Percentiles rank a stretch among this genome's conserved stretches.
Conservation (phyloP, 2,113 vertebrate genomes). For the Coreoperca whiteheadi region DNA sequence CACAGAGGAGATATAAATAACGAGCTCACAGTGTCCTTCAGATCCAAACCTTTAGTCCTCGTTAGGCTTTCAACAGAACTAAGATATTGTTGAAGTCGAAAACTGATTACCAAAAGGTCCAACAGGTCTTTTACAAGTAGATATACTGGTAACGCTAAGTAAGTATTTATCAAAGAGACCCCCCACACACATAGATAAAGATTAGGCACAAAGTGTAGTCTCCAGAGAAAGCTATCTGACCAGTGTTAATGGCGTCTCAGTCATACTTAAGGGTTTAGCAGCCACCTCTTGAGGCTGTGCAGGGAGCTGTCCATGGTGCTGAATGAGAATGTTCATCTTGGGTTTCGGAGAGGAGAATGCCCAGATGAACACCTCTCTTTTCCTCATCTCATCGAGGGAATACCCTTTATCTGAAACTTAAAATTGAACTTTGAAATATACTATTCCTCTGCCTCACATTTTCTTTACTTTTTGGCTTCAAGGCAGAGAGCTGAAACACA, state of each 20-base stretch:
- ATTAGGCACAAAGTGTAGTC: neutral
- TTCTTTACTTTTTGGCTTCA: conserved; percentile 8
- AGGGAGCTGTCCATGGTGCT: conserved; percentile 66
- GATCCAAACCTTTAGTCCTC: neutral
- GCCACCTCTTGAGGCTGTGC: conserved; percentile 17
- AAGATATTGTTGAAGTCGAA: neutral
- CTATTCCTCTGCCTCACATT: conserved; percentile 4
- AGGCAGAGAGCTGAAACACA: conserved; percentile 9
- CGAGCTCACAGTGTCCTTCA: conserved; percentile 19
- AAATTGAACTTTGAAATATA: conserved; percentile 63
- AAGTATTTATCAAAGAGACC: conserved; percentile 6
- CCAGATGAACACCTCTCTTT: conserved; percentile 11
- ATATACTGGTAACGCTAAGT: neutral
- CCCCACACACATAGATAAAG: neutral
- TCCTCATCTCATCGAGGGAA: conserved; percentile 40
- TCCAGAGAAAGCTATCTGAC: conserved; percentile 24
- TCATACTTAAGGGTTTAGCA: conserved; percentile 20
- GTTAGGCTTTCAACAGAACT: neutral
- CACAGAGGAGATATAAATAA: conserved; percentile 13
- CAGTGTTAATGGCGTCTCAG: conserved; percentile 39
- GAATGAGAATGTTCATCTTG: conserved; percentile 54
- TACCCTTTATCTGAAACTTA: conserved; percentile 48
- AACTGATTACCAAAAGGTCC: neutral
- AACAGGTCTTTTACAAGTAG: neutral
- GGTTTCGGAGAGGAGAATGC: conserved; percentile 22